Evolutionary conservation across 64 coral and sea anemone genomes (phyloP), one percentile per base, ranked within the genome.

Genomic region (Anthopleura sola): DNA sequence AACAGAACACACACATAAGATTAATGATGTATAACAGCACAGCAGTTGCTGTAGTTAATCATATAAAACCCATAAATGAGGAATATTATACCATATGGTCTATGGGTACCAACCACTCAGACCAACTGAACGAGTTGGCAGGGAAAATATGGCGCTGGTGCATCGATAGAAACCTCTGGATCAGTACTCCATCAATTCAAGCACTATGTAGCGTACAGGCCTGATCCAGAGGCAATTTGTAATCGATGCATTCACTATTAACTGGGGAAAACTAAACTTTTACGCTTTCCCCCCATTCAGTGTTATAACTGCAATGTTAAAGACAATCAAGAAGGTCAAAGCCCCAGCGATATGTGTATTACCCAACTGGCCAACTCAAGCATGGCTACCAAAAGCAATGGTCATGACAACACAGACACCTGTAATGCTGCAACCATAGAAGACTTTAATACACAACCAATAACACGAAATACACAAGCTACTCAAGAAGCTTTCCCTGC

Each of bases 321-420:
- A 86, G 29, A 82, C 86, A 49, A 86, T 91, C 11, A 33, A 71
- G 49, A 49, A 47, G 55, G 55, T 87, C 84, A 82, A 87, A 64
- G 77, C 84, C 3, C 51, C 51, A 23, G 90, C 76, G 55, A 62
- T 91, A 33, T 81, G 75, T 38, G 71, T 86, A n/a, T 24, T 91
- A 17, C 84, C 84, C 24, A 56, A 91, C 55, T 86, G 75, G 90
- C 84, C 83, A 19, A 91, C 83, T 36, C 83, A 91, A 34, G 84
- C 66, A n/a, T 86, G 76, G 83, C 82, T 46, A 14, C 76, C 83
- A 1, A 71, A 71, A 12, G 66, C 66, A 7, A 23, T 71, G 19
- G 66, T 5, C 5, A 71, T 71, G 66, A 5, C 13, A 1, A 44
- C 39, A 44, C 39, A 44, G 7, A 44, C 39, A 44, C 39, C 39